Evolutionary conservation across 2,888 invertebrate genomes (phyloP), one percentile per base, ranked within the genome.

Genomic region (Sceliomorpha sp.): DNA sequence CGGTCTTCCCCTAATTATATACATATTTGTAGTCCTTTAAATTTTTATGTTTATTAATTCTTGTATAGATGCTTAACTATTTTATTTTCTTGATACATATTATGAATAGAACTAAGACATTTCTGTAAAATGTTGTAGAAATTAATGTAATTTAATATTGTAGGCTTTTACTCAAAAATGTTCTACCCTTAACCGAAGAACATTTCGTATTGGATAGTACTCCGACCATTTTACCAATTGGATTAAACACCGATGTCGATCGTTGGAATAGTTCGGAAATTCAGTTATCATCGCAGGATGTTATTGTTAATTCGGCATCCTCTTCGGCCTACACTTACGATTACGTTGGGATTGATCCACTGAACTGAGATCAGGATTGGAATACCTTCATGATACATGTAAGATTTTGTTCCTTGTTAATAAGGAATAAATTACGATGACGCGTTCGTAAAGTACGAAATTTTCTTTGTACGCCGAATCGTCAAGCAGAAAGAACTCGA

Each of bases 151-250:
- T n/a, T n/a, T n/a, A n/a, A n/a, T n/a, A n/a, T n/a, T 9, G 13
- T 76, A 92, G 92, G 91, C 83, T 89, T 53, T 78, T 91, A 40
- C 85, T 93, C 73, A 92, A 92, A 80, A 91, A 92, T 70, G 85
- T 90, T 66, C 87, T 91, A 79, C 92, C 92, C 8, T 84, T 92
- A 56, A 90, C 90, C 3, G 91, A 92, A 74, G 89, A 90, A 1
- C 91, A 91, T 79, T 91, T 91, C 73, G 89, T 90, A 20, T 89
- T 90, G 74, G 89, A 89, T 26, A 88, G 88, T 70, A 86, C 88
- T 39, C 89, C 89, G 1, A 78, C 82, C 31, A 88, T 88, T 64
- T 75, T 89, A 62, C 86, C 89, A 45, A 79, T 89, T 59, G 89
- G 88, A 29, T 78, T 89, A 40, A 88, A 89, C 64, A 81, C 78